Evolutionary conservation across 2,113 vertebrate species (phyloP).

Genomic region (Hippocampus mohnikei): DNA sequence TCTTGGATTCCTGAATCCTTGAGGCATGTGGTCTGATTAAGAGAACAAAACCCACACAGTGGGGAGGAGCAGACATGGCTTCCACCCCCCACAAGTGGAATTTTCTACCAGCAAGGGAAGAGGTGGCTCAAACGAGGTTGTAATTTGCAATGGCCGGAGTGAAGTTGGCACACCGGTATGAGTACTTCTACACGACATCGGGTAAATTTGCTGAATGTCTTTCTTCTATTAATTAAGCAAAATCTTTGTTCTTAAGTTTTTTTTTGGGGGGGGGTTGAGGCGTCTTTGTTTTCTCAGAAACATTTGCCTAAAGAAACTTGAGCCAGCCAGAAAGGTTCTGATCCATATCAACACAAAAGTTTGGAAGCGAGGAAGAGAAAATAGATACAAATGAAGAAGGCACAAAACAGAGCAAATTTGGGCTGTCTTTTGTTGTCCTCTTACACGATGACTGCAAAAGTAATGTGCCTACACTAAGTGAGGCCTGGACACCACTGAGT

Average conservation of each 20-base stretch:
- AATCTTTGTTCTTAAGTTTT: neutral
- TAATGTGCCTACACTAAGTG: neutral
- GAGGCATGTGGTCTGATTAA: conserved; percentile 76
- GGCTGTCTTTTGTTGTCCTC: neutral
- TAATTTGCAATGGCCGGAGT: conserved; percentile 43
- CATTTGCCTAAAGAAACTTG: neutral
- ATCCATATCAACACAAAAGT: neutral
- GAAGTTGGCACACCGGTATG: conserved; percentile 30
- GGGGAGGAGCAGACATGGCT: conserved; percentile 67
- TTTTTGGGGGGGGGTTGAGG: too few species aligned
- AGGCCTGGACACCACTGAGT: neutral
- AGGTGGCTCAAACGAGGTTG: conserved; percentile 44
- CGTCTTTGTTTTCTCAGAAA: neutral
- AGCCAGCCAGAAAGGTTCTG: neutral
- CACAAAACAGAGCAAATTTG: neutral
- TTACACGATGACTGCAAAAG: conserved; percentile 1
- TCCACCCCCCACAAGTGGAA: conserved; percentile 45
- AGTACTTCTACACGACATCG: conserved; percentile 29
- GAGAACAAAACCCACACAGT: conserved; percentile 73
- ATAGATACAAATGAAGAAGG: neutral
- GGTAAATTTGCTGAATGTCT: conserved; percentile 1
- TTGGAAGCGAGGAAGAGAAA: neutral
- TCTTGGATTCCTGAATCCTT: conserved; percentile 70
- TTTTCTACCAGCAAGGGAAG: conserved; percentile 55
- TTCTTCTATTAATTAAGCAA: neutral